These are phyloP conservation scores for Vanessa cardui DNA, from an alignment of 2,888 invertebrate species.

Conservation along the genomic window DNA sequence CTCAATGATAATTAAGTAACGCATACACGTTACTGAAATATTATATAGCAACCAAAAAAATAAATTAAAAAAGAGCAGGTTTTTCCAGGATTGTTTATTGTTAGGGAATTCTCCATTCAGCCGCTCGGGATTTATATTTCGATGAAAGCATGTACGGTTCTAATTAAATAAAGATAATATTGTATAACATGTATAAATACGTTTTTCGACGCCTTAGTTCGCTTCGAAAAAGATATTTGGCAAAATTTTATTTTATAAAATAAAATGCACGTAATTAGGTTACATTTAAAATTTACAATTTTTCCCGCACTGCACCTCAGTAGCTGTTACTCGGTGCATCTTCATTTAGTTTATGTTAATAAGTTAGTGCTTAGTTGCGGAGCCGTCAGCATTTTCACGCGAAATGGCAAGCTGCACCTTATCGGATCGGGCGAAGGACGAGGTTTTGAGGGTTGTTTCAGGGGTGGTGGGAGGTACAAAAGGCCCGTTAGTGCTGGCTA, in stretches of 20 bases:
- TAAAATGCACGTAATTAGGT: not conserved
- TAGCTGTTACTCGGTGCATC: conserved; percentile 57
- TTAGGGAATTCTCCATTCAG: conserved; percentile 12
- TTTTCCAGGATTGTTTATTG: conserved; percentile 14
- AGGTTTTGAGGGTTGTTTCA: conserved; percentile 58
- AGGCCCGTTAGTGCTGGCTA: conserved; percentile 70
- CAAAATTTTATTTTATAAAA: not conserved
- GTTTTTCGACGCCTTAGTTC: too few relatives aligned
- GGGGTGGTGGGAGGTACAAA: conserved; percentile 60
- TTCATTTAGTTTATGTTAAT: conserved; percentile 78
- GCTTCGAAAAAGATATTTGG: too few relatives aligned
- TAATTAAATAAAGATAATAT: not conserved
- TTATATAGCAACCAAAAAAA: not conserved
- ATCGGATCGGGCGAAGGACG: conserved; percentile 63
- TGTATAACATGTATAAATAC: too few relatives aligned
- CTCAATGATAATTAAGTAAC: too few relatives aligned
- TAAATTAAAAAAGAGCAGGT: not conserved
- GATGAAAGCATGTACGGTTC: conserved; percentile 18
- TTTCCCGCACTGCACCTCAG: conserved; percentile 38
- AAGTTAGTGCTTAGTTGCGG: conserved; percentile 61
- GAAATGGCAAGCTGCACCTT: conserved; percentile 61
- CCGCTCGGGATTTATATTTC: conserved; percentile 16
- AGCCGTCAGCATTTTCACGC: conserved; percentile 67
- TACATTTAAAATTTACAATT: conserved; percentile 35
- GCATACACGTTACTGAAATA: too few relatives aligned